Evolutionary conservation across 2,113 vertebrate species (phyloP), one percentile per base, ranked within the genome.

Genomic region (Numenius arquata): DNA sequence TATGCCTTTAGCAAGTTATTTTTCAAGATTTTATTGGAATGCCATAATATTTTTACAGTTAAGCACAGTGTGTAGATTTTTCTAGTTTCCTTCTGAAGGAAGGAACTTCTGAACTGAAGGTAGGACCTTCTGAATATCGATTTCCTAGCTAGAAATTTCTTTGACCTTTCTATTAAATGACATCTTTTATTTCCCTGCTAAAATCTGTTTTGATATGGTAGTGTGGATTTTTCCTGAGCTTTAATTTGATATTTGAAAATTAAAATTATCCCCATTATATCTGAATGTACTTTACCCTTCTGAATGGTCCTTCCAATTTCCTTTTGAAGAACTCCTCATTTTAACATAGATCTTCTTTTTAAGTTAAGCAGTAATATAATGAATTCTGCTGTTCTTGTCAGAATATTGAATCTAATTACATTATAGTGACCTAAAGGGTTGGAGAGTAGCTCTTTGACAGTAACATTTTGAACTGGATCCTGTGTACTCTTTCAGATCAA

Each of bases 331-430:
- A 70, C 23, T 68, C 21, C n/a, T 75, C 47, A 74, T 77, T 92
- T 88, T 83, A 88, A 92, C 53, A 90, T 3, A 34, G 41, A 88
- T 40, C 9, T n/a, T 71, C 55, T 81, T 79, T 94, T 93, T 27
- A 73, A 83, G 55, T n/a, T 92, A 76, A 25, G 12, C 66, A 83
- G 19, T n/a, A 93, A 72, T 73, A 65, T 29, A 83, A 91, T 61
- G 36, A 91, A 79, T 80, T 95, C 68, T 81, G 32, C 55, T 92
- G 45, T 66, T 88, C 75, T 75, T 90, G 59, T 80, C 79, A 83
- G 50, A 76, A 83, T 73, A 76, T 16, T 86, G 22, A 73, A 92
- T 76, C 40, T 83, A 94, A 92, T 88, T 93, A 88, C 45, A 88
- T 84, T 92, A 93, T 5, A 72, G 63, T 53, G 63, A 88, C 75